Conservation (phyloP, 2,113 vertebrate species). For the Physeter macrocephalus region DNA sequence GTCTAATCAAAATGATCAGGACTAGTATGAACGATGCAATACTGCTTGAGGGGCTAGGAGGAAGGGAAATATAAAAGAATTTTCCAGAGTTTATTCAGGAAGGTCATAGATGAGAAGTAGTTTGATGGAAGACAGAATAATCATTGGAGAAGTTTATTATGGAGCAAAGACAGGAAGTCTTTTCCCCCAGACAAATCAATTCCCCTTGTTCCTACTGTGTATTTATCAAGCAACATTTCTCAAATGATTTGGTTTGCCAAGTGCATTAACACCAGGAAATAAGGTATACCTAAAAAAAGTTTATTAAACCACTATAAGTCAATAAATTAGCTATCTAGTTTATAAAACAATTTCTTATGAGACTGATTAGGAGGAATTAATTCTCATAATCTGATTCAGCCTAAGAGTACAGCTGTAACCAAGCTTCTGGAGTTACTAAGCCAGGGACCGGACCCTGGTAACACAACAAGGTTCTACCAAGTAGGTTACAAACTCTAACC, state of each 20-base stretch:
- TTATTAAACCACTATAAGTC: neutral
- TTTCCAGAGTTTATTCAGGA: neutral
- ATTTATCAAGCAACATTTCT: neutral
- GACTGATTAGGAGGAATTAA: neutral
- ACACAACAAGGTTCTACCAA: neutral
- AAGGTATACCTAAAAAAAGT: neutral
- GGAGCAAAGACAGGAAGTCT: neutral
- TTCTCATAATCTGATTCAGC: neutral
- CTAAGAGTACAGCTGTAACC: neutral
- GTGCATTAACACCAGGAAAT: neutral
- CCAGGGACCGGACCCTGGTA: neutral
- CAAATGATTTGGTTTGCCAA: neutral
- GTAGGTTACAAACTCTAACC: neutral
- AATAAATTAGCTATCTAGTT: neutral
- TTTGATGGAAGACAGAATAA: neutral
- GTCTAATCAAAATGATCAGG: neutral
- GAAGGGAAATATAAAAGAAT: neutral
- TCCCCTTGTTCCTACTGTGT: neutral
- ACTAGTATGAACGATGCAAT: neutral
- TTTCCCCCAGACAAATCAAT: neutral
- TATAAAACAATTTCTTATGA: conserved; percentile 7
- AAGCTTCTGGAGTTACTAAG: neutral
- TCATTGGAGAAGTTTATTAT: neutral
- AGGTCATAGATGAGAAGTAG: neutral
- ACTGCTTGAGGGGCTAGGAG: neutral